phyloP scores from a whole-genome alignment of 2,888 invertebrate species.

The Nephrotoma appendiculata region DNA sequence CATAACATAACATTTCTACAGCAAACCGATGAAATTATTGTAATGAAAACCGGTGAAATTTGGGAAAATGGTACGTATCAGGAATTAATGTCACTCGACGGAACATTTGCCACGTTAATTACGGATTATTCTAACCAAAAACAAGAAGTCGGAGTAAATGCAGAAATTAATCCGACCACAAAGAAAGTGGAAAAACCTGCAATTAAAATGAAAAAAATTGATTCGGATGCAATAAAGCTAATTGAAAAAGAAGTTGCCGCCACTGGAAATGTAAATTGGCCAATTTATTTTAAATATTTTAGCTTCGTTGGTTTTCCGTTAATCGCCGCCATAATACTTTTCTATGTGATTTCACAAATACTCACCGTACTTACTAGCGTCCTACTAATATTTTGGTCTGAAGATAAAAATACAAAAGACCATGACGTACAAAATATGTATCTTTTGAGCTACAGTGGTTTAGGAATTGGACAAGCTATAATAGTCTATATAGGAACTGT shows the following conservation, averaged over 20 bases:
- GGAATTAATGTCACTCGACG: conserved; percentile 32
- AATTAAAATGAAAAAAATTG: conserved; percentile 8
- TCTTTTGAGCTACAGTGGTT: conserved; percentile 27
- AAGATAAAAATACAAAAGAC: conserved; percentile 11
- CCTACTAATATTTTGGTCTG: conserved; percentile 17
- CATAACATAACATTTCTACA: conserved; percentile 43
- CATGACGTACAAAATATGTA: conserved; percentile 19
- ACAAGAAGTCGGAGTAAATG: not conserved
- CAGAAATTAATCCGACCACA: not conserved
- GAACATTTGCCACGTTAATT: not conserved
- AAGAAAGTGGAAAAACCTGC: conserved; percentile 9
- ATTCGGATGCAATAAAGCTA: conserved; percentile 20
- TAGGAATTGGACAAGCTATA: conserved; percentile 27
- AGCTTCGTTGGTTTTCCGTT: conserved; percentile 6
- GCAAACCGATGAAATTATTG: conserved; percentile 38
- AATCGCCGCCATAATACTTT: not conserved
- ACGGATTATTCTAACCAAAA: not conserved
- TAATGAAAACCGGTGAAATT: conserved; percentile 38
- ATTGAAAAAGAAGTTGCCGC: conserved; percentile 37
- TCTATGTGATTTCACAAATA: not conserved
- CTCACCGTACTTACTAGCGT: conserved; percentile 5
- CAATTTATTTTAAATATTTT: conserved; percentile 9
- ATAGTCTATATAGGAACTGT: conserved; percentile 29
- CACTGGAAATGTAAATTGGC: conserved; percentile 22
- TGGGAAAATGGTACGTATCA: conserved; percentile 40